Conservation (phyloP, 2,888 invertebrate genomes). For the Clivina fossor region DNA sequence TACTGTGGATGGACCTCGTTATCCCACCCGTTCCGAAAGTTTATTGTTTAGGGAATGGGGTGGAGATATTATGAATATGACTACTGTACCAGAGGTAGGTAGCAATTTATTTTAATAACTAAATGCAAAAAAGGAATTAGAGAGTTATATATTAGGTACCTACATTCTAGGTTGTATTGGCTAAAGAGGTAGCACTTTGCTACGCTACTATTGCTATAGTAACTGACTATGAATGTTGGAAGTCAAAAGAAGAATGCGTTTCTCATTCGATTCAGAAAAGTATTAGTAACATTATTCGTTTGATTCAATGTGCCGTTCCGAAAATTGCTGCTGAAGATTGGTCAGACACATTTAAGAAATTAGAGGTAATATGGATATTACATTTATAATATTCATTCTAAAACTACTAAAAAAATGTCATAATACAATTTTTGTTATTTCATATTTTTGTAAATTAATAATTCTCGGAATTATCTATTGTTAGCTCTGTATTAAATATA, state of each 20-base stretch:
- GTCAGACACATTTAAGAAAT: constrained; percentile 63
- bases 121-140: neutral
- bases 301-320: constrained; percentile 71
- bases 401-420: too few relatives aligned
- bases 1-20: constrained; percentile 87
- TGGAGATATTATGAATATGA: constrained; percentile 94
- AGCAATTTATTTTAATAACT: neutral
- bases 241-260: constrained; percentile 67
- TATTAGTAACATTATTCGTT: constrained; percentile 71
- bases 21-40: constrained; percentile 92
- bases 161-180: constrained; percentile 89
- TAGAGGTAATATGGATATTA: too few relatives aligned
- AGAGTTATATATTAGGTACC: neutral
- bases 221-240: constrained; percentile 99
- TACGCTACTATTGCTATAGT: constrained; percentile 91
- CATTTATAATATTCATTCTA: too few relatives aligned
- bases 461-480: too few relatives aligned
- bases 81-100: constrained; percentile 89
- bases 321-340: constrained; percentile 73
- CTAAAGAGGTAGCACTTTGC: constrained; percentile 91
- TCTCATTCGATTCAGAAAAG: constrained; percentile 77
- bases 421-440: too few relatives aligned
- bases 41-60: constrained; percentile 85
- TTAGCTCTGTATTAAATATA: too few relatives aligned
- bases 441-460: too few relatives aligned